Evolutionary conservation across 2,113 vertebrate genomes (phyloP), one percentile per base, ranked within the genome.

Genomic region (Myrmecobius fasciatus): DNA sequence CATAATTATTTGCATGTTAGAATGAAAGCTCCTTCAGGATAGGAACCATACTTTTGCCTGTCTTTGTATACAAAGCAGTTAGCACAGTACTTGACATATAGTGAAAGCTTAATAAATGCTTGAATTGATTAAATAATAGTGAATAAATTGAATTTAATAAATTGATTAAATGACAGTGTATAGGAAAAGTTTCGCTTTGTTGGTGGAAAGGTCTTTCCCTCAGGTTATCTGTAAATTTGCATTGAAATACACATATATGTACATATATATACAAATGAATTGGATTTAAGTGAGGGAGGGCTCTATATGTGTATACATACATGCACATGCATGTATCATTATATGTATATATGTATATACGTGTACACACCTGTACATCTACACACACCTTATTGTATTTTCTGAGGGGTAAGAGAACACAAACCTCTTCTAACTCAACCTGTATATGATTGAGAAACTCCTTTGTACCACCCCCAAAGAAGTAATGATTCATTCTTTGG

Each of bases 161-260:
- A 56, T 67, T 67, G 11, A 75, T 67, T 52, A 94, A 91, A 54
- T 92, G 31, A 56, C 52, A 91, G 25, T 48, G 3, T 54, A 52
- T 75, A 53, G 90, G 93, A 91, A 75, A 6, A 3, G 49, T 75
- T 94, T 94, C 52, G 89, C 20, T 43, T 26, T 93, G 3, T 94
- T 94, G 51, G 88, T 94, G 75, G 92, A 56, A 92, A n/a, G 17
- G 8, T 60, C 60, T 67, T 36, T 17, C 14, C 3, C 36, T 20
- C 36, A n/a, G 60, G 31, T 75, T 75, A 75, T n/a, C 60, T 75
- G 11, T n/a, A n/a, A 67, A 67, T 11, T 67, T 67, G 36, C 12
- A 31, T 67, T 67, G 60, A 56, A 56, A 56, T 9, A 28, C 25
- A 56, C 52, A 53, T 20, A 53, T 3, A 22, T 12, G 25, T 5